Conservation (phyloP, 2,113 vertebrate species). For the Thunnus maccoyii region DNA sequence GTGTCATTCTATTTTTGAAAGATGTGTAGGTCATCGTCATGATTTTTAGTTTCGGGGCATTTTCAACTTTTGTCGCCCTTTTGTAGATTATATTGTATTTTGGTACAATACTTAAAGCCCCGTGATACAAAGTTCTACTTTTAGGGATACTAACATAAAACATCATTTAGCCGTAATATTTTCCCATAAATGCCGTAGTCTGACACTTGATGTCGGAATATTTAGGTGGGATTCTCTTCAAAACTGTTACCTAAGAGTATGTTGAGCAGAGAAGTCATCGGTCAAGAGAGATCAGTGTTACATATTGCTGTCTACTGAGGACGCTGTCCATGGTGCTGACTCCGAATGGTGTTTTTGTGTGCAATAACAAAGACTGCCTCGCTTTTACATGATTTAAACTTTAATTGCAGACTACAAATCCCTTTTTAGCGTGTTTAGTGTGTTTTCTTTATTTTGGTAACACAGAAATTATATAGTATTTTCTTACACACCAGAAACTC, state of each 20-base stretch:
- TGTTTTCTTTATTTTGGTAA: too few relatives aligned
- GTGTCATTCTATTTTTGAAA: too few relatives aligned
- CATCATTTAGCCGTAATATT: not conserved
- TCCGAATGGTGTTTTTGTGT: rapidly evolving
- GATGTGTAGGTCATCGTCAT: not conserved
- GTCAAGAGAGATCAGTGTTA: rapidly evolving
- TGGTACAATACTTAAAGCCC: not conserved
- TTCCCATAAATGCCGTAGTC: rapidly evolving
- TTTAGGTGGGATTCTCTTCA: not conserved
- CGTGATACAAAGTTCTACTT: not conserved
- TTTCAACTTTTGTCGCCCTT: not conserved
- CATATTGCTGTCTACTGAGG: not conserved
- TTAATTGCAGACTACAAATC: too few relatives aligned
- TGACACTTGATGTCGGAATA: not conserved
- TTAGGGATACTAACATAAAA: not conserved
- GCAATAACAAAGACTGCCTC: not conserved
- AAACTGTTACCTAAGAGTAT: not conserved
- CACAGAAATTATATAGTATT: too few relatives aligned
- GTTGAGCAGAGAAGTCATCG: not conserved
- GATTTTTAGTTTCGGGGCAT: not conserved
- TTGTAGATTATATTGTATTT: not conserved
- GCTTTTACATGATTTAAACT: not conserved
- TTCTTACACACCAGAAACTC: not conserved
- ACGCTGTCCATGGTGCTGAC: slow-evolving; percentile 63
- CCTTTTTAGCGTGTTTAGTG: not conserved